Conservation (phyloP, 1,140 invertebrate genomes). For the Orchesella cincta region DNA sequence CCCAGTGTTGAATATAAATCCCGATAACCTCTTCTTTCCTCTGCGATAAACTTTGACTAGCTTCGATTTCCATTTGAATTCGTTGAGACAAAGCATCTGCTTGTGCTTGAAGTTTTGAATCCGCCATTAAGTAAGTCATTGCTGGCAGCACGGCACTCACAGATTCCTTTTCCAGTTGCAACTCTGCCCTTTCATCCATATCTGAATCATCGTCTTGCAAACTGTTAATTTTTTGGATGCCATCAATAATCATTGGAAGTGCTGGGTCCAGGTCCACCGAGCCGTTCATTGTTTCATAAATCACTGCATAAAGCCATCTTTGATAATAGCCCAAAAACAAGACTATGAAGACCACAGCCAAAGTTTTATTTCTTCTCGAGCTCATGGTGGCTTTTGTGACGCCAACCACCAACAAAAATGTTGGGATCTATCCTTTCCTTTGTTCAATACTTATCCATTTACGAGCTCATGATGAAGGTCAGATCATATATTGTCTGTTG, state of each 20-base stretch:
- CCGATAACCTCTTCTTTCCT: no score
- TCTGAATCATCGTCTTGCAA: neutral
- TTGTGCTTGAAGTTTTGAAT: neutral
- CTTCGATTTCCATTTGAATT: neutral
- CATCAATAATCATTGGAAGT: neutral
- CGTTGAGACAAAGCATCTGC: neutral
- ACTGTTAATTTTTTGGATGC: neutral
- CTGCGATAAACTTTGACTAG: neutral
- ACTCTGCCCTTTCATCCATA: neutral
- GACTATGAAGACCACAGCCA: constrained; percentile 23
- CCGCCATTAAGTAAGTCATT: neutral
- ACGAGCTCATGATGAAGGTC: no score
- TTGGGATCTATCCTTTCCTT: no score
- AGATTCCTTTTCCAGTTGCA: neutral
- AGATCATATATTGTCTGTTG: no score
- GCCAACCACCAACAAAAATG: no score
- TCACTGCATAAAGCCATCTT: neutral
- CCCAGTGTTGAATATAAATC: no score
- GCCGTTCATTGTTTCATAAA: constrained; percentile 1
- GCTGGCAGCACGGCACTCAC: neutral
- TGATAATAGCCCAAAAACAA: constrained; percentile 33
- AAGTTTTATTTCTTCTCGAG: neutral
- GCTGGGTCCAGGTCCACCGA: neutral
- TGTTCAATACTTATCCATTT: no score
- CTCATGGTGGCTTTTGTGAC: neutral